A percentile compares a stretch with the other conserved stretches of the same genome.
These are phyloP conservation scores for Phallusia fumigata DNA, from an alignment of 23 tunicate species.

Conservation along the genomic window DNA sequence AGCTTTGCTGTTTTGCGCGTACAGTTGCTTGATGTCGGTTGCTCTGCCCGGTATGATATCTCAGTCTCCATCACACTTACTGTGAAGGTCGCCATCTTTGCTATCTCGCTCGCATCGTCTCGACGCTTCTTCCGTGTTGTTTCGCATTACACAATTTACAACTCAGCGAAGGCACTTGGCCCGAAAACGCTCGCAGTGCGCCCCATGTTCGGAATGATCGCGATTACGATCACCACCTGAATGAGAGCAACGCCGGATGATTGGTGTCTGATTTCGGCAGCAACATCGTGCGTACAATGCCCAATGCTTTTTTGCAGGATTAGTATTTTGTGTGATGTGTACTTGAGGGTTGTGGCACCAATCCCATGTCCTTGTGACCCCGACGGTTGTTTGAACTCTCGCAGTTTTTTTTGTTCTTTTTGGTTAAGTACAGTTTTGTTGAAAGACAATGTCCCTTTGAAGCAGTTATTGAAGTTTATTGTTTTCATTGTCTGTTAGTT, in stretches of 20 bases:
- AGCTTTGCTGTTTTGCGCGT: background rate
- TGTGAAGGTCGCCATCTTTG: background rate
- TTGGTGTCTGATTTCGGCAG: background rate
- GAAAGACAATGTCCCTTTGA: no score
- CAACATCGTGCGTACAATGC: background rate
- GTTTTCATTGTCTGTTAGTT: no score
- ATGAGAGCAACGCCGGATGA: background rate
- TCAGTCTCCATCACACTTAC: background rate
- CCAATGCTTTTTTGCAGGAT: background rate
- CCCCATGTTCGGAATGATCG: background rate
- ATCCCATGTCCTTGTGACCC: no score
- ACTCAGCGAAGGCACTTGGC: background rate
- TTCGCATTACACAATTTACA: background rate
- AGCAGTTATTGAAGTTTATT: no score
- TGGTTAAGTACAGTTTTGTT: no score
- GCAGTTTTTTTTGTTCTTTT: no score
- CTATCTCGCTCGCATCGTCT: slow-evolving; percentile 3
- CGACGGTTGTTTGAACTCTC: no score
- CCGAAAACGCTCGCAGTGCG: background rate
- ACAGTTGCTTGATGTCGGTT: background rate
- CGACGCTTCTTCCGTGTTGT: background rate
- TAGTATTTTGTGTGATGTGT: background rate
- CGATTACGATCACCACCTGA: background rate
- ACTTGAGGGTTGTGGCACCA: background rate
- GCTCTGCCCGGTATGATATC: slow-evolving; percentile 1